Evolutionary conservation across 2,797 vertebrate species (phyloP).

Genomic region (Tapirus indicus): DNA sequence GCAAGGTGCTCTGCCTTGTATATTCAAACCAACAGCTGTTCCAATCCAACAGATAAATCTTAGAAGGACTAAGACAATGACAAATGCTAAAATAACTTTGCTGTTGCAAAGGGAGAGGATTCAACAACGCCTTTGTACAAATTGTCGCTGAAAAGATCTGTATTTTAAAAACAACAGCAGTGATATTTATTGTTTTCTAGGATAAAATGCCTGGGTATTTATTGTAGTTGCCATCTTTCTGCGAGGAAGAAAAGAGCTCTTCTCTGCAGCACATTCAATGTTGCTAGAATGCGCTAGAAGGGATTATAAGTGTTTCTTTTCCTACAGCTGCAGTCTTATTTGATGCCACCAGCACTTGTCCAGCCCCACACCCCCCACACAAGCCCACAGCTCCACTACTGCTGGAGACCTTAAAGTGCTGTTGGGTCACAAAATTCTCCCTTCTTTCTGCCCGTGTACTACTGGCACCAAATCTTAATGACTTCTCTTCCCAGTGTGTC

Average conservation of each 20-base stretch:
- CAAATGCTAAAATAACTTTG: slow-evolving; percentile 42
- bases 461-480: not conserved
- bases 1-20: not conserved
- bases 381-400: not conserved
- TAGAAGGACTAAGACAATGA: not conserved
- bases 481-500: not conserved
- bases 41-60: not conserved
- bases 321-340: not conserved
- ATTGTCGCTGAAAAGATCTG: slow-evolving; percentile 43
- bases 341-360: not conserved
- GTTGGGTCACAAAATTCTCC: not conserved
- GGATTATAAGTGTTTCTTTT: not conserved
- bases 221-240: not conserved
- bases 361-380: not conserved
- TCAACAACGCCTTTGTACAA: not conserved
- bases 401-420: not conserved
- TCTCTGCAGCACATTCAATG: not conserved
- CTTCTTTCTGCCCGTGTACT: not conserved
- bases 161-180: slow-evolving; percentile 64
- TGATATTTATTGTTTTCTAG: slow-evolving; percentile 6
- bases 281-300: not conserved
- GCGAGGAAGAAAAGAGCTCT: not conserved
- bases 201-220: slow-evolving; percentile 25
- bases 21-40: not conserved
- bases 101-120: slow-evolving; percentile 34